Conservation (phyloP, 2,888 invertebrate species). For the Andrena hattorfiana region DNA sequence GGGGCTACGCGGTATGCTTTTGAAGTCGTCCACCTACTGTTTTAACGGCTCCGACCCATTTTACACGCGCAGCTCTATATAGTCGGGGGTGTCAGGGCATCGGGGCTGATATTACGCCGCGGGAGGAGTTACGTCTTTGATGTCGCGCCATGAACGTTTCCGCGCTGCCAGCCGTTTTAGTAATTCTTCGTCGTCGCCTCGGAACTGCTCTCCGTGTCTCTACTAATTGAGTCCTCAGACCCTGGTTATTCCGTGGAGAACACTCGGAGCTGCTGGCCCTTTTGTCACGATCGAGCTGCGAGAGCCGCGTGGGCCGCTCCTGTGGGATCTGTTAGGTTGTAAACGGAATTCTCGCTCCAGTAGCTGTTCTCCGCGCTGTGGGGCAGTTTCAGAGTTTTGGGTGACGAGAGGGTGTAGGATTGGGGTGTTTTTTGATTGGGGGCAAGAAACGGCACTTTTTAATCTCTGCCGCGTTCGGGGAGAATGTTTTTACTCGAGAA, state of each 20-base stretch:
- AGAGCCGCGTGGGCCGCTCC: neutral
- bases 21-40: constrained; percentile 59
- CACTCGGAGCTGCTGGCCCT: neutral
- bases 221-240: constrained; percentile 52
- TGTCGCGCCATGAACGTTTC: constrained; percentile 40
- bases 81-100: constrained; percentile 28
- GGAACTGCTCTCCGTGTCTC: constrained; percentile 1
- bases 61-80: constrained; percentile 23
- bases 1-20: constrained; percentile 63
- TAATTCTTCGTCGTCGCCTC: constrained; percentile 37
- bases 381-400: too few species aligned
- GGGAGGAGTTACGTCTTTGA: constrained; percentile 60
- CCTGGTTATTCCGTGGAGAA: constrained; percentile 17
- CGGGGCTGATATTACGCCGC: constrained; percentile 38
- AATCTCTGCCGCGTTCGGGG: too few species aligned
- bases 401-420: too few species aligned
- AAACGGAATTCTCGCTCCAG: neutral
- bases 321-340: constrained; percentile 10
- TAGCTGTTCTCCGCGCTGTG: too few species aligned
- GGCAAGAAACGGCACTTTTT: too few species aligned
- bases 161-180: constrained; percentile 37
- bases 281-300: constrained; percentile 25
- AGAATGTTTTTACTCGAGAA: too few species aligned
- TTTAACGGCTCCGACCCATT: constrained; percentile 47
- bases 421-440: too few species aligned